Conservation (phyloP, 2,797 vertebrate genomes). For the Pseudochaenichthys georgianus region DNA sequence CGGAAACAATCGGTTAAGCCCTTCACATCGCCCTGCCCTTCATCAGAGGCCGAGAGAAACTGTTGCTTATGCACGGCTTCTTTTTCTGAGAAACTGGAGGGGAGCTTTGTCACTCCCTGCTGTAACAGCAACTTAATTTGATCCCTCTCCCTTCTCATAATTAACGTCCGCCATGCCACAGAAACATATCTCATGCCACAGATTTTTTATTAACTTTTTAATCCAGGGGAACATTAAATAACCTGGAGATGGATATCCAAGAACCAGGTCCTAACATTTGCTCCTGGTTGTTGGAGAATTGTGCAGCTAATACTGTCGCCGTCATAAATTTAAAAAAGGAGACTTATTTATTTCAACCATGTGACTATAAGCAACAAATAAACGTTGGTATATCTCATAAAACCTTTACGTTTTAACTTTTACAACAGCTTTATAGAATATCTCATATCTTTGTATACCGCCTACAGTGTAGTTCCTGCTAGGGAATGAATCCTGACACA, state of each 20-base stretch:
- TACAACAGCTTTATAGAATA: constrained; percentile 1
- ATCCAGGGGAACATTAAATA: constrained; percentile 49
- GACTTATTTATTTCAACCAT: constrained; percentile 15
- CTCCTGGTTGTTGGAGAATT: neutral
- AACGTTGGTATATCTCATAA: constrained; percentile 16
- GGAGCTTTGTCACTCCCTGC: constrained; percentile 45
- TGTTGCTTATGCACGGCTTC: constrained; percentile 59
- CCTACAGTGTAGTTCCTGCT: neutral
- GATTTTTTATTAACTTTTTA: constrained; percentile 48
- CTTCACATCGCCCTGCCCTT: constrained; percentile 54
- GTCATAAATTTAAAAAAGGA: constrained; percentile 23
- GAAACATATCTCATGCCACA: constrained; percentile 47
- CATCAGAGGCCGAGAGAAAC: constrained; percentile 54
- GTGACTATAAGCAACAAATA: neutral
- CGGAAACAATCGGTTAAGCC: constrained; percentile 41
- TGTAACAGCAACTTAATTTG: constrained; percentile 60
- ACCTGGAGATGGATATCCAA: constrained; percentile 36
- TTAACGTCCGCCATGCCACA: constrained; percentile 47
- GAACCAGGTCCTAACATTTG: constrained; percentile 8
- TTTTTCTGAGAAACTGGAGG: constrained; percentile 45
- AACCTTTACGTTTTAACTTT: neutral
- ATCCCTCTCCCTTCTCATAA: constrained; percentile 60
- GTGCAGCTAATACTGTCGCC: constrained; percentile 24
- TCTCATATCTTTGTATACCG: neutral
- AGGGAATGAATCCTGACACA: constrained; percentile 27